A percentile compares a stretch with the other conserved stretches of the same genome.
These are phyloP conservation scores for Acanthosepion lycidas DNA, from an alignment of 2,888 invertebrate species.

Conservation along the genomic window DNA sequence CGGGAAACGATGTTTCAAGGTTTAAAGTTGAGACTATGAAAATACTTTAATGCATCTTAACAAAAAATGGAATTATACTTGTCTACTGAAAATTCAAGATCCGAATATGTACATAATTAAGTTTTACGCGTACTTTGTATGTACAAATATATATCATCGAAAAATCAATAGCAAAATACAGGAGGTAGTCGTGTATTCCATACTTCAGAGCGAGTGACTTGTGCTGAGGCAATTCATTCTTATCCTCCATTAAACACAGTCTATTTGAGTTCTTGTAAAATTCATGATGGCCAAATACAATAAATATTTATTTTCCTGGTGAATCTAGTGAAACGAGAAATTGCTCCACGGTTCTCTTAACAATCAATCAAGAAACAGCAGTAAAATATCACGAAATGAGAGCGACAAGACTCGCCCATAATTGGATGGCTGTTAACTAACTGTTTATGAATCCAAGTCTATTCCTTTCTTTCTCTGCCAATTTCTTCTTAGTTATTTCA, in stretches of 20 bases:
- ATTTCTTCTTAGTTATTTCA: not conserved
- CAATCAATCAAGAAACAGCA: not conserved
- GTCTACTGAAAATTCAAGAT: too few relatives aligned
- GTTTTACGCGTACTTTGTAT: too few relatives aligned
- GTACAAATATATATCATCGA: too few relatives aligned
- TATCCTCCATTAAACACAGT: not conserved
- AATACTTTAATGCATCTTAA: too few relatives aligned
- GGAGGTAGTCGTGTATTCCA: too few relatives aligned
- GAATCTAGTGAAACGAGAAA: not conserved
- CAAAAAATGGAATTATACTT: too few relatives aligned
- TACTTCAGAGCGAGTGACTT: not conserved
- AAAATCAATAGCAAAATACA: too few relatives aligned
- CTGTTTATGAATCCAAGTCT: not conserved
- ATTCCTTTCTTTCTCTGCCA: not conserved
- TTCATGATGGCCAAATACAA: conserved; percentile 1
- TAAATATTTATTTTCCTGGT: not conserved
- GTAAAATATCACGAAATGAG: not conserved
- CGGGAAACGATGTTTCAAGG: too few relatives aligned
- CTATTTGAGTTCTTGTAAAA: conserved; percentile 6
- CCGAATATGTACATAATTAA: too few relatives aligned
- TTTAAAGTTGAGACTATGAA: too few relatives aligned
- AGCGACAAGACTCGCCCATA: not conserved
- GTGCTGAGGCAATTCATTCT: not conserved
- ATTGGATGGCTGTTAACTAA: not conserved
- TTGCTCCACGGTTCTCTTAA: not conserved